Evolutionary conservation across 1,140 invertebrate species (phyloP), one percentile per base, ranked within the genome.

Genomic region (Philotrypesis tridentata): DNA sequence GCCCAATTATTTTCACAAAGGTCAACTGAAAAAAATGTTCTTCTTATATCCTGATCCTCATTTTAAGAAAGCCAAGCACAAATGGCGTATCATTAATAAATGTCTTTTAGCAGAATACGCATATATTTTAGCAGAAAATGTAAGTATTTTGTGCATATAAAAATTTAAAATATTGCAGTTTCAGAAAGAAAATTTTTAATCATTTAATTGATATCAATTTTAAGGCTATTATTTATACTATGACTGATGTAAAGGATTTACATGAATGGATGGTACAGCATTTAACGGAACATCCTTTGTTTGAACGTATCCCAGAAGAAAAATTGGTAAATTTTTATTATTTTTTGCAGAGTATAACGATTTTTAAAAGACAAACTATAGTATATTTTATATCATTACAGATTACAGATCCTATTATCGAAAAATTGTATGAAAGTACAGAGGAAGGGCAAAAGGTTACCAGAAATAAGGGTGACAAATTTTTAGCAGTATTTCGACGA

Each of bases 41-140:
- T 99, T 99, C 89, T 92, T 99, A n/a, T 99, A 99, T 91, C 99
- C 99, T 37, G 99, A 99, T 93, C 99, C 99, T 55, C 99, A 99
- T 93, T 99, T 99, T 90, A 99, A 99, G 91, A 99, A 97, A 87
- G 95, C 97, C 0, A 99, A 99, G 93, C 98, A 99, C 88, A 99
- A 99, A 92, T 99, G 99, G 99, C 94, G 99, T 83, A 99, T 99
- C 71, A 98, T 99, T 84, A 99, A 98, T 89, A 94, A 96, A 85
- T 96, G 95, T 83, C 91, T 99, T 23, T 91, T 99, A 55, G 96
- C 98, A 23, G 98, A 99, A 92, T 99, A 99, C 94, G 98, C 98
- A 0, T 99, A 98, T 93, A 95, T 99, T 60, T 91, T 99, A 48
- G 93, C 93, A 61, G 95, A 96, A 89, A 95, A 95, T 83, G 97